Base-by-base conservation (phyloP, 2,888 invertebrate genomes). In the Drosophila paranaensis region DNA sequence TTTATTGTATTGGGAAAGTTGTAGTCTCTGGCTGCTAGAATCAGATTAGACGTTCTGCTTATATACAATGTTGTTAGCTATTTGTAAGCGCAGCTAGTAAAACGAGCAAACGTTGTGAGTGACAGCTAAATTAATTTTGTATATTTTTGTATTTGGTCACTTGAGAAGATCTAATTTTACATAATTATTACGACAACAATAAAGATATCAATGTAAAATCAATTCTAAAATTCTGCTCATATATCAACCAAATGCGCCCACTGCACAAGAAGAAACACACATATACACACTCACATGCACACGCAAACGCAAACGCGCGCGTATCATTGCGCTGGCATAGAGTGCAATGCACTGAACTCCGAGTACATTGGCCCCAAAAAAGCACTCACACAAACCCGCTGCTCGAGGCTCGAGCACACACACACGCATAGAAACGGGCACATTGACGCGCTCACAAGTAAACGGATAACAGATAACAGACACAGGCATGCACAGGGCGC, bases 321-420 rank as follows among this genome's bases (percentile, higher is more conserved):
- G 37, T 20, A 27, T 35, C 13, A 46, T 16, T 46, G 37, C 60
- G 43, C 46, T 16, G 25, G 46, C 64, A 66, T 54, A 73, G 77
- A 78, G 90, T 82, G 88, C 90, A 86, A 80, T 76, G 90, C 79
- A 89, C 90, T 86, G 70, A 53, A 58, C 62, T 51, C 55, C 60
- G 74, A 73, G 84, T 90, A 81, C 86, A 81, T 77, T 86, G 90
- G 83, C 90, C 83, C 73, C 88, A 75, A 64, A 71, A 71, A 71
- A 6, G 1, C 25, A 5, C 30, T 37, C 63, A 42, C 27, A 39
- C 14, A 53, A 20, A 27, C 51, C 20, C 20, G 20, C 20, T 20
- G 20, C 20, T 20, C 20, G 20, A 20, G 20, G 20, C 20, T 43
- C 30, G 45, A 37, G 56, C 35, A 45, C 30, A 13, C 37, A 33